These are phyloP conservation scores for Erpornis zantholeuca DNA, from an alignment of 2,113 vertebrate species.

Conservation along the genomic window DNA sequence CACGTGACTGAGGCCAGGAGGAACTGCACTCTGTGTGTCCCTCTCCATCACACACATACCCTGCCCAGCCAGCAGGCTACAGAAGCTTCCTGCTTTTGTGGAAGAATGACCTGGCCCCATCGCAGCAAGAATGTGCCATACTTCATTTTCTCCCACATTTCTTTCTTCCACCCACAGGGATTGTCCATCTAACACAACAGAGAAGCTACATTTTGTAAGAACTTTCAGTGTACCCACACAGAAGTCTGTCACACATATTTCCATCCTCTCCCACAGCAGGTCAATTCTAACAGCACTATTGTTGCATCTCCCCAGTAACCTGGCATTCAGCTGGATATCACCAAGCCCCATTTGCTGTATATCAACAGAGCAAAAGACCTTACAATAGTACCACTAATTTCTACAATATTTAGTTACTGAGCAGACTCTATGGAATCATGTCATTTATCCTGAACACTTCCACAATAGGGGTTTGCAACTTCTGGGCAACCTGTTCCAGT, in stretches of 20 bases:
- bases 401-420: not conserved
- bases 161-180: not conserved
- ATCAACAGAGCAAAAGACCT: not conserved
- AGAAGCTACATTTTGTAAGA: not conserved
- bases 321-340: not conserved
- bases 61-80: not conserved
- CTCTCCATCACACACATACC: not conserved
- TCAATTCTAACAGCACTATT: not conserved
- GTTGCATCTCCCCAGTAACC: not conserved
- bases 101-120: not conserved
- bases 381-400: not conserved
- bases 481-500: not conserved
- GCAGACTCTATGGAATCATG: not conserved
- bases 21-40: not conserved
- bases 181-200: not conserved
- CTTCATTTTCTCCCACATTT: not conserved
- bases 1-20: not conserved
- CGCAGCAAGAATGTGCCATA: not conserved
- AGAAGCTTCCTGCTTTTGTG: not conserved
- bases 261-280: not conserved
- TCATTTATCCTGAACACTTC: not conserved
- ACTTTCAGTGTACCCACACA: not conserved
- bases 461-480: not conserved
- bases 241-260: fast-evolving
- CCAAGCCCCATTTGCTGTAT: not conserved